phyloP scores from a whole-genome alignment of 2,888 invertebrate species.

The Megamerina dolium region DNA sequence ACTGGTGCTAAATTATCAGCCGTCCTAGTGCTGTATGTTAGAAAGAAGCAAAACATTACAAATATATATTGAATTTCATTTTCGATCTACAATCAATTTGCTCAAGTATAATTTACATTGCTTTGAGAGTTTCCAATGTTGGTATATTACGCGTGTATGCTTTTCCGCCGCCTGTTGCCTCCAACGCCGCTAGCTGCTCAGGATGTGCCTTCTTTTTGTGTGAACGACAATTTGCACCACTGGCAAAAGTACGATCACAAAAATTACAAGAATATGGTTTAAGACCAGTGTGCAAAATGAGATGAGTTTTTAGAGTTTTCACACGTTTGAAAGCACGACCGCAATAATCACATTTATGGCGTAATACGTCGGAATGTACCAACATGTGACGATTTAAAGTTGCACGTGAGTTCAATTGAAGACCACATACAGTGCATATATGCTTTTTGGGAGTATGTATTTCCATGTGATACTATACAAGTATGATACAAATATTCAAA shows the following conservation, averaged over 20 bases:
- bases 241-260: conserved; percentile 46
- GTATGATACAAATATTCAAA: too few relatives aligned
- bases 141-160: conserved; percentile 42
- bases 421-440: conserved; percentile 36
- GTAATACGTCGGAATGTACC: conserved; percentile 38
- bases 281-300: conserved; percentile 43
- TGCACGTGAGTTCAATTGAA: conserved; percentile 34
- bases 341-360: conserved; percentile 39
- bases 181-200: conserved; percentile 41
- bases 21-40: too few relatives aligned
- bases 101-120: too few relatives aligned
- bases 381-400: conserved; percentile 37
- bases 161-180: conserved; percentile 32
- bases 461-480: too few relatives aligned
- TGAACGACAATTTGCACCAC: conserved; percentile 45
- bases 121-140: too few relatives aligned
- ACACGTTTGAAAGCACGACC: conserved; percentile 42
- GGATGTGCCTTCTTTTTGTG: conserved; percentile 47
- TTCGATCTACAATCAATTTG: too few relatives aligned
- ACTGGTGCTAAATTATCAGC: too few relatives aligned
- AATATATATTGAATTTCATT: too few relatives aligned
- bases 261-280: conserved; percentile 46
- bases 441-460: too few relatives aligned
- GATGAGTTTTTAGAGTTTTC: conserved; percentile 43
- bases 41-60: too few relatives aligned